Percentiles rank a stretch among this genome's conserved stretches.
Evolutionary conservation across 2,888 invertebrate species (phyloP).

Genomic region (Thymelicus acteon): DNA sequence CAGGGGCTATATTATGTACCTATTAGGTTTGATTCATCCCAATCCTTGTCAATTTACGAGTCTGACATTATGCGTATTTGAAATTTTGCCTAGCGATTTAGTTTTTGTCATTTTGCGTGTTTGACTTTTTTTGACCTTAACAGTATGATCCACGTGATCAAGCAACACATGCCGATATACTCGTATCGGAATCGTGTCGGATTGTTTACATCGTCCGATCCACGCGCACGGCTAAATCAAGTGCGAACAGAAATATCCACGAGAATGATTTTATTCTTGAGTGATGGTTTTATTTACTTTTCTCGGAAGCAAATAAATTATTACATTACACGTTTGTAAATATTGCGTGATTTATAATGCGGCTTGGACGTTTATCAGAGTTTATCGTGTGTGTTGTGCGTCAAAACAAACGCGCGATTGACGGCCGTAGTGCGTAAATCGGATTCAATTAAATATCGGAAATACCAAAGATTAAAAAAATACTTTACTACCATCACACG

Average conservation of each 20-base stretch:
- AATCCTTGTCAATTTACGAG: too few relatives aligned
- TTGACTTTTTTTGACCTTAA: too few relatives aligned
- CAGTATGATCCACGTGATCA: too few relatives aligned
- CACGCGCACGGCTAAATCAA: background rate
- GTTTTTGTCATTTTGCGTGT: too few relatives aligned
- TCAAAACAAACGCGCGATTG: conserved; percentile 30
- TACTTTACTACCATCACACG: too few relatives aligned
- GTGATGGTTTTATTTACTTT: conserved; percentile 37
- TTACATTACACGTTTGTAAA: conserved; percentile 36
- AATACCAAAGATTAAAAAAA: too few relatives aligned
- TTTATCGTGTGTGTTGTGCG: conserved; percentile 23
- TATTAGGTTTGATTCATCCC: too few relatives aligned
- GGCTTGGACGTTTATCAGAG: conserved; percentile 17
- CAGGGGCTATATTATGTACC: too few relatives aligned
- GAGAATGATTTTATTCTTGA: conserved; percentile 26
- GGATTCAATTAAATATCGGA: conserved; percentile 43
- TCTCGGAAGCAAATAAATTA: conserved; percentile 29
- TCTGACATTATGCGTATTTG: too few relatives aligned
- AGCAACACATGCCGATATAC: background rate
- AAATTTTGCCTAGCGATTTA: too few relatives aligned
- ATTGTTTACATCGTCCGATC: background rate
- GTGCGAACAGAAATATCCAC: conserved; percentile 14
- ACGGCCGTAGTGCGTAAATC: background rate
- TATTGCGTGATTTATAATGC: conserved; percentile 27
- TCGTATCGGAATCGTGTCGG: too few relatives aligned